Evolutionary conservation across 2,113 vertebrate genomes (phyloP).

Genomic region (Xiphophorus maculatus): DNA sequence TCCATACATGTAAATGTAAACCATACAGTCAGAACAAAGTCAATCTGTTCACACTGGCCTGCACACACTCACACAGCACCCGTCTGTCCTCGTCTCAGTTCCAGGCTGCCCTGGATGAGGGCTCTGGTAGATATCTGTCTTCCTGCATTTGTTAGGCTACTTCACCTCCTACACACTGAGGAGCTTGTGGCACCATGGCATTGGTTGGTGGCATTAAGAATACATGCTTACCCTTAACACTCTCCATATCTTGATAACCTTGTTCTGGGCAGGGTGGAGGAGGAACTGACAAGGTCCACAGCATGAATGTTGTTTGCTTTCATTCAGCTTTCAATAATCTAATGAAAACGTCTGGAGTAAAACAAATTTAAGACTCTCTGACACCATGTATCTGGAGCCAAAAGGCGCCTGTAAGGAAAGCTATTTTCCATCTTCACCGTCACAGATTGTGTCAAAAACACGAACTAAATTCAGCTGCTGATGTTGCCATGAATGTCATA

Average conservation of each 20-base stretch:
- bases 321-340: slow-evolving; percentile 29
- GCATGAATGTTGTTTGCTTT: slow-evolving; percentile 52
- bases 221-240: slow-evolving; percentile 49
- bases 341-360: slow-evolving; percentile 41
- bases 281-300: slow-evolving; percentile 49
- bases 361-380: slow-evolving; percentile 4
- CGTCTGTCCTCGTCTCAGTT: slow-evolving; percentile 60
- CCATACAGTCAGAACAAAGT: slow-evolving; percentile 38
- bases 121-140: slow-evolving; percentile 66
- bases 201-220: slow-evolving; percentile 30
- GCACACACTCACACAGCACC: slow-evolving; percentile 11
- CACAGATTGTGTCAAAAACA: not conserved
- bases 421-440: not conserved
- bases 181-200: slow-evolving; percentile 44
- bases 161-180: slow-evolving; percentile 39
- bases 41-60: slow-evolving; percentile 40
- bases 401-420: slow-evolving; percentile 1
- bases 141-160: slow-evolving; percentile 75
- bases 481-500: not conserved
- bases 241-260: slow-evolving; percentile 69
- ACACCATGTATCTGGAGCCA: not conserved
- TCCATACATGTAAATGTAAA: slow-evolving; percentile 24
- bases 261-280: slow-evolving; percentile 58
- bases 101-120: slow-evolving; percentile 53
- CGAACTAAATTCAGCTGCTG: not conserved